Percentiles rank a stretch among this genome's conserved stretches.
These are phyloP conservation scores for Ascaphus truei DNA, from an alignment of 2,113 vertebrate genomes.

Conservation along the genomic window DNA sequence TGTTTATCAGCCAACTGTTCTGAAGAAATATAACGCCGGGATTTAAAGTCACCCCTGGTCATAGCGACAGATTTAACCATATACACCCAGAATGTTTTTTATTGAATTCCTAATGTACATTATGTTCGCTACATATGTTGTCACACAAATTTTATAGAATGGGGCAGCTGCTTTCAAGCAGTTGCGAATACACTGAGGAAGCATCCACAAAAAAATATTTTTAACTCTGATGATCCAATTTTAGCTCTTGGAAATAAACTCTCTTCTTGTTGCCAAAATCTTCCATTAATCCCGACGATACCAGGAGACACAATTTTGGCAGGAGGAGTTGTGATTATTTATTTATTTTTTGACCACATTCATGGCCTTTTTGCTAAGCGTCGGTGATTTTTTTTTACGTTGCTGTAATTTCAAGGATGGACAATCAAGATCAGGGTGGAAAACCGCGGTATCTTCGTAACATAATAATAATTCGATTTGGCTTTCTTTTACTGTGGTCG, in stretches of 20 bases:
- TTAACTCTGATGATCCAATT: slow-evolving; percentile 42
- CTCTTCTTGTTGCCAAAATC: not conserved
- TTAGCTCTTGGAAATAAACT: slow-evolving; percentile 3
- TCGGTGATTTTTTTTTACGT: no score
- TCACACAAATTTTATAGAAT: slow-evolving; percentile 42
- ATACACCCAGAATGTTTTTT: slow-evolving; percentile 43
- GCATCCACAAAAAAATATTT: slow-evolving; percentile 25
- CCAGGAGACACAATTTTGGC: not conserved
- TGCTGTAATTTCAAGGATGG: no score
- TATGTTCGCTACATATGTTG: slow-evolving; percentile 52
- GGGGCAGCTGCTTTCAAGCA: slow-evolving; percentile 54
- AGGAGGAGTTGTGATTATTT: not conserved
- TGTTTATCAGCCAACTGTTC: slow-evolving; percentile 33
- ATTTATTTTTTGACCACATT: not conserved
- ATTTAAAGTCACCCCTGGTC: slow-evolving; percentile 38
- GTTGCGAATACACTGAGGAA: slow-evolving; percentile 30
- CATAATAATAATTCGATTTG: no score
- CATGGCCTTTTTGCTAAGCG: not conserved
- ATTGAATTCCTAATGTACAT: slow-evolving; percentile 45
- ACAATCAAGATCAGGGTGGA: no score
- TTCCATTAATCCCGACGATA: not conserved
- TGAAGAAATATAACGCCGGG: slow-evolving; percentile 32
- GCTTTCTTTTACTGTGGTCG: no score
- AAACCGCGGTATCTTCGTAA: no score
- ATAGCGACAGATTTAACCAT: slow-evolving; percentile 47